Conservation (phyloP, 2,888 invertebrate species). For the Pristionchus mayeri region DNA sequence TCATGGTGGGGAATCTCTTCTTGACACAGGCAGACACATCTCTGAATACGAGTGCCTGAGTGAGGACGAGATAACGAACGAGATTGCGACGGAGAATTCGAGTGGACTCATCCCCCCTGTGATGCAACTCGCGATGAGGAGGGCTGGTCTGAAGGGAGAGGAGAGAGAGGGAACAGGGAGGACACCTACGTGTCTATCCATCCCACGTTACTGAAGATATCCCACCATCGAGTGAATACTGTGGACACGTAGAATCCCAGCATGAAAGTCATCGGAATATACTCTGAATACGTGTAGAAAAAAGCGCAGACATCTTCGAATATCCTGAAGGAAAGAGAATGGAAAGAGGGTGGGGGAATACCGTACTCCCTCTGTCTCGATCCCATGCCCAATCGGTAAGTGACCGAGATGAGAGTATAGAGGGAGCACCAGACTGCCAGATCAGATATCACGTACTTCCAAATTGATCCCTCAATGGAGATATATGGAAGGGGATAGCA, state of each 20-base stretch:
- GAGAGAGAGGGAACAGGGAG: neutral
- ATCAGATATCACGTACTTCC: constrained; percentile 68
- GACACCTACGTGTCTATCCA: constrained; percentile 73
- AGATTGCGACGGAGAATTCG: constrained; percentile 68
- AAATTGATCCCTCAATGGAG: constrained; percentile 60
- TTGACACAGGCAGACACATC: constrained; percentile 71
- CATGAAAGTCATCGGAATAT: constrained; percentile 73
- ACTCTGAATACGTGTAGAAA: constrained; percentile 72
- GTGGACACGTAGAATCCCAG: constrained; percentile 74
- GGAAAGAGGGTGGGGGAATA: neutral
- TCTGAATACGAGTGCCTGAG: constrained; percentile 67
- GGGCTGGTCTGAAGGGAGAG: constrained; percentile 63
- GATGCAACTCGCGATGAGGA: constrained; percentile 68
- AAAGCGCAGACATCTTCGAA: constrained; percentile 73
- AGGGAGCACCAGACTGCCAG: constrained; percentile 65
- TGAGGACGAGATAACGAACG: constrained; percentile 69
- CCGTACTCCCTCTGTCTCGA: constrained; percentile 65
- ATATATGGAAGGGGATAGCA: neutral
- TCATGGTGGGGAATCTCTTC: constrained; percentile 72
- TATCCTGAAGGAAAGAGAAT: constrained; percentile 53
- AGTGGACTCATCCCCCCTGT: constrained; percentile 64
- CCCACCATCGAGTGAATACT: constrained; percentile 69
- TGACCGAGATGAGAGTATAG: constrained; percentile 61
- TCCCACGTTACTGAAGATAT: constrained; percentile 73
- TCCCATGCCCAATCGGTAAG: constrained; percentile 60